A percentile compares a stretch with the other conserved stretches of the same genome.
Conservation (phyloP, 1,140 invertebrate species). For the Zaprionus africanus region DNA sequence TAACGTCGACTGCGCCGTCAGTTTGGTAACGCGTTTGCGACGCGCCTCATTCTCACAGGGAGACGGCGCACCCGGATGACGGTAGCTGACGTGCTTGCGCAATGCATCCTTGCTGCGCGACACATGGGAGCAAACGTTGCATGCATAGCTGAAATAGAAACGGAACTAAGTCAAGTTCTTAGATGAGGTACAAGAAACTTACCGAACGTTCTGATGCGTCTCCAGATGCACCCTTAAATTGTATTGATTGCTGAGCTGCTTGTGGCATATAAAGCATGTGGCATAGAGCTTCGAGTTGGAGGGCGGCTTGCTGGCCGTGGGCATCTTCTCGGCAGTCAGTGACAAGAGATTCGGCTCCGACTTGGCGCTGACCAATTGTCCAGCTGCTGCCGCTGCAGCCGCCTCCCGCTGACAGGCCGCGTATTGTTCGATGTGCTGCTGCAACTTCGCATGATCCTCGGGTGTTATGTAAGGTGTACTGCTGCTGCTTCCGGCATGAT, state of each 20-base stretch:
- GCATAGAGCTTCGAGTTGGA: slow-evolving; percentile 85
- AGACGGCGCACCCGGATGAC: slow-evolving; percentile 88
- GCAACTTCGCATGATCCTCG: slow-evolving; percentile 77
- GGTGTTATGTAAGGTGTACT: slow-evolving; percentile 65
- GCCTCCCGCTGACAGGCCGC: slow-evolving; percentile 66
- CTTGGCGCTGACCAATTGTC: slow-evolving; percentile 64
- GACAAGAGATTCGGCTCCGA: slow-evolving; percentile 71
- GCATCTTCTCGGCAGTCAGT: slow-evolving; percentile 56
- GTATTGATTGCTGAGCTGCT: slow-evolving; percentile 95
- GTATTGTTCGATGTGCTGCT: slow-evolving; percentile 79
- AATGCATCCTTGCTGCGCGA: slow-evolving; percentile 93
- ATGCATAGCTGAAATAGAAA: slow-evolving; percentile 86
- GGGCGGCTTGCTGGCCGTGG: slow-evolving; percentile 69
- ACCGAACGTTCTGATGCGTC: slow-evolving; percentile 93
- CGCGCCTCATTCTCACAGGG: slow-evolving; percentile 81
- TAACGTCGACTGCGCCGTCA: slow-evolving; percentile 37
- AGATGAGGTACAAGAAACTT: slow-evolving; percentile 44
- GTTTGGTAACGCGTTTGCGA: slow-evolving; percentile 74
- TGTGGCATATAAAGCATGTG: slow-evolving; percentile 94
- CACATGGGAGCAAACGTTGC: slow-evolving; percentile 93
- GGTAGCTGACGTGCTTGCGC: slow-evolving; percentile 94
- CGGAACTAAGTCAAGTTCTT: background rate
- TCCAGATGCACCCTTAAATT: slow-evolving; percentile 95
- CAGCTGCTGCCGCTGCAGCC: slow-evolving; percentile 59
- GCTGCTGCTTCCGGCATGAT: slow-evolving; percentile 13